Base-by-base conservation (phyloP, 2,888 invertebrate species). In the Callosobruchus maculatus region DNA sequence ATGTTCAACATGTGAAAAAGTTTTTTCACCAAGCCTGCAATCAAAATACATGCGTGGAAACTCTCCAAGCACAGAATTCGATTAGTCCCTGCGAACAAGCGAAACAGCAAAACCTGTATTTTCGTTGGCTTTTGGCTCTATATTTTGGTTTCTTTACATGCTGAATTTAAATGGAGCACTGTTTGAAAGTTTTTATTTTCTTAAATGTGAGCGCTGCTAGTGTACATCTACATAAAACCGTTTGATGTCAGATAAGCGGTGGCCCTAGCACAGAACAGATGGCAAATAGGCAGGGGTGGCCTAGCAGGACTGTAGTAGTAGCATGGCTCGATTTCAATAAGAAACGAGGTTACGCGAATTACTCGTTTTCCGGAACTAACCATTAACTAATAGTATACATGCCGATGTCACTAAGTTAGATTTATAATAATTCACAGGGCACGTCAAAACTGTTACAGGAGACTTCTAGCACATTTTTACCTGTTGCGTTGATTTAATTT, bases 161-260 rank as follows among this genome's bases (percentile, higher is more conserved):
- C 69, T 18, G 76, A 76, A 49, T 49, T 49, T 18, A 49, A 49
- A 49, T 49, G 49, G 49, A 18, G 49, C 49, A 49, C 77, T 79
- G 80, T 86, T 86, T 85, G 84, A 85, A 85, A 85, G 83, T 86
- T 86, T 86, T 86, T 86, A 86, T 86, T 86, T 86, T 86, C 86
- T 86, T 86, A 85, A 80, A 79, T 76, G 78, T 70, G 49, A 49
- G 13, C 49, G 49, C 49, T 7, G 49, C 49, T 5, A 49, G 49
- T 49, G 13, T 49, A 70, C 85, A 86, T 86, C 86, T 86, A 86
- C 86, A 86, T 86, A 86, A 86, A 86, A 85, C 83, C 86, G 84
- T 86, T 86, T 86, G 86, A 86, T 85, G 85, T 85, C 81, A 81
- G 82, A 79, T 82, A 82, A 81, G 83, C 85, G 83, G 81, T 82